phyloP scores from a whole-genome alignment of 2,888 invertebrate genomes.

The Agonopterix heracliana region DNA sequence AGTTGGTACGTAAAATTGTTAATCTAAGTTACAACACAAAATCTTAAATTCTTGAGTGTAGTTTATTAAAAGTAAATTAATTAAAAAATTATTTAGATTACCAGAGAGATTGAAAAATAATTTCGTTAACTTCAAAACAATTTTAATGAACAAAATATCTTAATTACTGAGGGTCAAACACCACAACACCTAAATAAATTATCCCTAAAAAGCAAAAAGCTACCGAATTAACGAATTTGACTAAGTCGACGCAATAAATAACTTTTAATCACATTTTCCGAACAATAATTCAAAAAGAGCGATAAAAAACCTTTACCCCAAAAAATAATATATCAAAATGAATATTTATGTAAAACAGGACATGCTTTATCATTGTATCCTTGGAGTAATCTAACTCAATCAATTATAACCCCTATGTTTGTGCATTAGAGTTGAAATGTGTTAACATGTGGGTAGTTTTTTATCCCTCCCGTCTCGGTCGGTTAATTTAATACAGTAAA shows the following conservation, averaged over 20 bases:
- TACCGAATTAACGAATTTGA: conserved; percentile 11
- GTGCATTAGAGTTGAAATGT: not conserved
- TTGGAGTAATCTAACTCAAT: not conserved
- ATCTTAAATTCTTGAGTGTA: no score
- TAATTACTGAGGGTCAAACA: not conserved
- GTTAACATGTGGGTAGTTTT: not conserved
- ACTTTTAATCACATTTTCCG: conserved; percentile 16
- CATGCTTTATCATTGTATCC: conserved; percentile 22
- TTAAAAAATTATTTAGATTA: no score
- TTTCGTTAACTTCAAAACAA: no score
- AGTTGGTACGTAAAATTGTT: no score
- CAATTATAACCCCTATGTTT: not conserved
- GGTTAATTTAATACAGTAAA: conserved; percentile 17
- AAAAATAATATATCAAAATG: conserved; percentile 24
- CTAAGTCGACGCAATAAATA: conserved; percentile 15
- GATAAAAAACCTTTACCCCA: conserved; percentile 20
- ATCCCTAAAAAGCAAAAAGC: not conserved
- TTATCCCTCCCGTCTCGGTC: conserved; percentile 12
- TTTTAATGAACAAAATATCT: no score
- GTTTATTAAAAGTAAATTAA: no score
- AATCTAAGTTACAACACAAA: no score
- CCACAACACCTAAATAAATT: not conserved
- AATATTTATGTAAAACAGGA: conserved; percentile 21
- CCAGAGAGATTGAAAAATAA: no score
- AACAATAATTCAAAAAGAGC: conserved; percentile 17